Evolutionary conservation across 2,888 invertebrate genomes (phyloP).

Genomic region (Limenitis camilla): DNA sequence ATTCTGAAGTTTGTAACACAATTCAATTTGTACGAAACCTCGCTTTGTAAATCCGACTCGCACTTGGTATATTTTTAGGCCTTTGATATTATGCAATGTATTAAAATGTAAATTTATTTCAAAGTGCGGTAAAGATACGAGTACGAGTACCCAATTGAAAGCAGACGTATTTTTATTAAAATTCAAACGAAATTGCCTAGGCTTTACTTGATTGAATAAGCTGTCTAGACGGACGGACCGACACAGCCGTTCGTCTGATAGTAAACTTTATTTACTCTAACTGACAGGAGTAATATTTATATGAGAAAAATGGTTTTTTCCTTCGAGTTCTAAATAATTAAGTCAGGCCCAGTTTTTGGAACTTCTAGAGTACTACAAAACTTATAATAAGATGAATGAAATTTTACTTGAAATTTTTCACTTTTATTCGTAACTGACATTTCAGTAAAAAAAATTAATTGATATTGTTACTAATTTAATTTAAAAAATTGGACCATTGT

Average conservation of each 20-base stretch:
- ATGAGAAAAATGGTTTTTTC: no score
- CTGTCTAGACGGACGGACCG: conserved; percentile 9
- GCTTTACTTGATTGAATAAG: conserved; percentile 6
- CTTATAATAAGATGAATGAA: no score
- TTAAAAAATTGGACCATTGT: no score
- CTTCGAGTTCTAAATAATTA: no score
- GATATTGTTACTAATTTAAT: no score
- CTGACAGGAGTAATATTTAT: no score
- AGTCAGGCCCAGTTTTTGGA: no score
- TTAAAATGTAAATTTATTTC: not conserved
- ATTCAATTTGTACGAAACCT: not conserved
- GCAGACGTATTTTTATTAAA: conserved; percentile 6
- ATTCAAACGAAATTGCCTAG: conserved; percentile 7
- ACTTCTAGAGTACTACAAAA: no score
- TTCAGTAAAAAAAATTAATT: no score
- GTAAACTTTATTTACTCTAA: not conserved
- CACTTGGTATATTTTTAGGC: not conserved
- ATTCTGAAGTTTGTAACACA: not conserved
- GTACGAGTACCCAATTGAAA: conserved; percentile 3
- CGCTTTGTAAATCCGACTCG: not conserved
- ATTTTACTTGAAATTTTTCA: no score
- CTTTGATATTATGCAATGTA: conserved; percentile 1
- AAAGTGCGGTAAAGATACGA: conserved; percentile 3
- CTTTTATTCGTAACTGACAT: no score
- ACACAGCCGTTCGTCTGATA: not conserved